Conservation (phyloP, 2,113 vertebrate genomes). For the Salminus brasiliensis region DNA sequence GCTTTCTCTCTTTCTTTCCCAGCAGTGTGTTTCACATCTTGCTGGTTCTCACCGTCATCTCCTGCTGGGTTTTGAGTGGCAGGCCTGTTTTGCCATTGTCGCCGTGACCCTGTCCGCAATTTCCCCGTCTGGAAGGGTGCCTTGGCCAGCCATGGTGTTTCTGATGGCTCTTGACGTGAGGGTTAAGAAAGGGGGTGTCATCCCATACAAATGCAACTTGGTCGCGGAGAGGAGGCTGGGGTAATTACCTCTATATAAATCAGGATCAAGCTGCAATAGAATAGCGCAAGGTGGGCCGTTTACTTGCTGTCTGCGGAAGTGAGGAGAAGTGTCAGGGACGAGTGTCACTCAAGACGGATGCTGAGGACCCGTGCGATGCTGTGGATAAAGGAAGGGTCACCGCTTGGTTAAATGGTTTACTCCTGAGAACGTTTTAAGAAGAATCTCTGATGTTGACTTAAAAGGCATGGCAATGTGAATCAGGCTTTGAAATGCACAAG, state of each 20-base stretch:
- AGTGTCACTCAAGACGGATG: slow-evolving; percentile 18
- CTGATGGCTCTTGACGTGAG: slow-evolving; percentile 30
- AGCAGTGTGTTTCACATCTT: slow-evolving; percentile 11
- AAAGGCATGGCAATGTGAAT: not conserved
- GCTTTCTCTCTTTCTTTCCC: not conserved
- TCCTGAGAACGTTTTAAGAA: slow-evolving; percentile 1
- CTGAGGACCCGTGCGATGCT: not conserved
- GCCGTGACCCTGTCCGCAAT: slow-evolving; percentile 55
- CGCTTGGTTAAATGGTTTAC: slow-evolving; percentile 11
- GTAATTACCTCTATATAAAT: slow-evolving; percentile 50
- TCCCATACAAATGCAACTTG: slow-evolving; percentile 19
- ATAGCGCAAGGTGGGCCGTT: not conserved
- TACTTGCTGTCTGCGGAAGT: slow-evolving; percentile 16
- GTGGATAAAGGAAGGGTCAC: slow-evolving; percentile 25
- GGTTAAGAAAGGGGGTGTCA: slow-evolving; percentile 6
- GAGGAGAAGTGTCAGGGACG: slow-evolving; percentile 27
- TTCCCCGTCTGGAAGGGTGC: slow-evolving; percentile 51
- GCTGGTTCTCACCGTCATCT: slow-evolving; percentile 6
- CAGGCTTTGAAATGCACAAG: not conserved
- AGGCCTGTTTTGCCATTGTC: slow-evolving; percentile 53
- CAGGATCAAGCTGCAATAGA: slow-evolving; percentile 28
- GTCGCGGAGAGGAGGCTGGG: not conserved
- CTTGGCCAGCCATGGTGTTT: slow-evolving; percentile 28
- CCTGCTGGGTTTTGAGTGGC: slow-evolving; percentile 47
- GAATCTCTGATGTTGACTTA: slow-evolving; percentile 1